A percentile compares a stretch with the other conserved stretches of the same genome.
Evolutionary conservation across 2,113 vertebrate genomes (phyloP).

Genomic region (Callorhinus ursinus): DNA sequence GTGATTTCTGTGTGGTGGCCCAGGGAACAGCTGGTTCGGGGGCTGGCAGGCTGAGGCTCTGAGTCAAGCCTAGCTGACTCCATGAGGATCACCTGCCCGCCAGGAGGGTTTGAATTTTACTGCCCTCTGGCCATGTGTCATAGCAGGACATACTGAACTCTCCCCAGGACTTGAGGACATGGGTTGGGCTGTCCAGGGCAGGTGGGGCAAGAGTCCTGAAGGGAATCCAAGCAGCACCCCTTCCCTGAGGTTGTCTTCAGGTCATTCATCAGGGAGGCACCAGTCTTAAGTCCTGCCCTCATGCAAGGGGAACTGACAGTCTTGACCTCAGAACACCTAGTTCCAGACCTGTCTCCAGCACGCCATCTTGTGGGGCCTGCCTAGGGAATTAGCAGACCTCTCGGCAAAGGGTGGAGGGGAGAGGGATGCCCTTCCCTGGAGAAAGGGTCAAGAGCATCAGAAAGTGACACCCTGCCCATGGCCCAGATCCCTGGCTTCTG

Average conservation of each 20-base stretch:
- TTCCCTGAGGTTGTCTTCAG: not conserved
- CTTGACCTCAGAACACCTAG: not conserved
- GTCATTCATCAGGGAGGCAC: not conserved
- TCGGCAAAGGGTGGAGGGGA: fast-evolving
- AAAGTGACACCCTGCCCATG: not conserved
- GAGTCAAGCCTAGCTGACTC: slow-evolving; percentile 68
- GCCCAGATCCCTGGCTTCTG: not conserved
- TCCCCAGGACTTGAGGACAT: slow-evolving; percentile 27
- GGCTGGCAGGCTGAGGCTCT: not conserved
- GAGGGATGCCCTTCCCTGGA: not conserved
- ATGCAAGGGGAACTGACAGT: not conserved
- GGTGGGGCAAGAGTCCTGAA: not conserved
- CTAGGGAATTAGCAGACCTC: not conserved
- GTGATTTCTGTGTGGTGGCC: not conserved
- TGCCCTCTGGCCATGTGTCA: slow-evolving; percentile 27
- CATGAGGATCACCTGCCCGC: slow-evolving; percentile 51
- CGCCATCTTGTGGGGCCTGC: not conserved
- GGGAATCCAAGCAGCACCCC: not conserved
- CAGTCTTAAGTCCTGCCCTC: not conserved
- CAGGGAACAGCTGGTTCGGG: not conserved
- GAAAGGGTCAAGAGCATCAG: not conserved
- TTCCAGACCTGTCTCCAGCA: not conserved
- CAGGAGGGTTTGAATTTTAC: slow-evolving; percentile 36
- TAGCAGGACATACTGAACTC: slow-evolving; percentile 54
- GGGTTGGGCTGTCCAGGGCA: not conserved